Percentiles rank a stretch among this genome's conserved stretches.
Conservation (phyloP, 1,140 invertebrate genomes). For the Metaphire vulgaris region DNA sequence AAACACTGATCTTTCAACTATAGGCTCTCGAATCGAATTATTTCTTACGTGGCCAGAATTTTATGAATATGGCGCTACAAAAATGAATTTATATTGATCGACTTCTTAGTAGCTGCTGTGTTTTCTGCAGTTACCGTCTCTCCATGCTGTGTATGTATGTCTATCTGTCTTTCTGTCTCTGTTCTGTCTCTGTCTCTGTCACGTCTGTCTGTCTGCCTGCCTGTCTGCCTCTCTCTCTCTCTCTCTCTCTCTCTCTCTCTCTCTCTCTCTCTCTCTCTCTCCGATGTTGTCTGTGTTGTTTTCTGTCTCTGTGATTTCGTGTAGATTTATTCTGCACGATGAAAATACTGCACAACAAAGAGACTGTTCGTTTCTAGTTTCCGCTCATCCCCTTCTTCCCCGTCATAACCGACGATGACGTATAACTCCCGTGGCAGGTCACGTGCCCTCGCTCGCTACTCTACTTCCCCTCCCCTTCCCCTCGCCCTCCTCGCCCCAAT, state of each 20-base stretch:
- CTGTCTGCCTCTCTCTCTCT: neutral
- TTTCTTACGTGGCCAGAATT: neutral
- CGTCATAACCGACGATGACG: neutral
- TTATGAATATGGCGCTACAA: neutral
- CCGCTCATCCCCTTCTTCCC: neutral
- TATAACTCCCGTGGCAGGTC: neutral
- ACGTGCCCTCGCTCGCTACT: neutral
- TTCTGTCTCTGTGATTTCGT: neutral
- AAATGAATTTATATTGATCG: neutral
- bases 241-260: neutral
- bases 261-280: neutral
- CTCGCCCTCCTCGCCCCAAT: neutral
- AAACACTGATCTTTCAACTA: no score
- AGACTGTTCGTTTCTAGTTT: neutral
- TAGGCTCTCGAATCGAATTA: no score
- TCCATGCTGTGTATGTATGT: neutral
- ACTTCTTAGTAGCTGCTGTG: neutral
- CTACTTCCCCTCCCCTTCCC: neutral
- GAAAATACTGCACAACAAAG: neutral
- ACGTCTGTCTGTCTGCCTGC: neutral
- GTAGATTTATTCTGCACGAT: neutral
- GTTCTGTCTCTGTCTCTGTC: neutral
- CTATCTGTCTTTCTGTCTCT: neutral
- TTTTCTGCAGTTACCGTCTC: neutral
- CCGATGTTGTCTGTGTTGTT: neutral